Evolutionary conservation across 2,113 vertebrate genomes (phyloP).

Genomic region (Hippolais icterina): DNA sequence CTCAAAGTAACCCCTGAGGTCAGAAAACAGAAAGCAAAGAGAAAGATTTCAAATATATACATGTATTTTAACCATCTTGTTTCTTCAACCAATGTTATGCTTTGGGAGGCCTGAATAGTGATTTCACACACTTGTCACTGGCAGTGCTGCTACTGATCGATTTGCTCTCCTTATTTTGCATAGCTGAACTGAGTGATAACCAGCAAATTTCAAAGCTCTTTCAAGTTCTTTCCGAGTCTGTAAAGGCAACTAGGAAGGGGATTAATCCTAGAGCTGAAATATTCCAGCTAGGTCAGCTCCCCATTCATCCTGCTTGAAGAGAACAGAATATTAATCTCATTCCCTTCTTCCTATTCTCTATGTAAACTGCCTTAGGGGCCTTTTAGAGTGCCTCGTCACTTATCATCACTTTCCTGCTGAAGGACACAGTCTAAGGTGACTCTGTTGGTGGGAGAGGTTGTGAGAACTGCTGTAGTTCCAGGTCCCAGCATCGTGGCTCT

Average conservation of each 20-base stretch:
- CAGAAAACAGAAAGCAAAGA: not conserved
- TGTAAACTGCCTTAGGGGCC: not conserved
- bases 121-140: not conserved
- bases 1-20: not conserved
- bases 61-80: not conserved
- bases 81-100: not conserved
- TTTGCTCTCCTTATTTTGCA: not conserved
- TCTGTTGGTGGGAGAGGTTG: not conserved
- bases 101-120: not conserved
- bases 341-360: not conserved
- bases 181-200: not conserved
- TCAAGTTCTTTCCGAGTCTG: not conserved
- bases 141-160: not conserved
- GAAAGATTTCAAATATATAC: not conserved
- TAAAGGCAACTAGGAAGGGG: not conserved
- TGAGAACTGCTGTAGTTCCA: slow-evolving; percentile 6
- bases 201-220: not conserved
- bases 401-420: not conserved
- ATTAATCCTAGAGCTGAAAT: not conserved
- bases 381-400: not conserved
- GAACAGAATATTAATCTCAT: not conserved
- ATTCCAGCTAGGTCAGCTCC: not conserved
- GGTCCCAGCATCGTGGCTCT: not conserved
- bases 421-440: not conserved
- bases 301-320: not conserved